These are phyloP conservation scores for Drosophila testacea DNA, from an alignment of 2,888 invertebrate species.

Conservation along the genomic window DNA sequence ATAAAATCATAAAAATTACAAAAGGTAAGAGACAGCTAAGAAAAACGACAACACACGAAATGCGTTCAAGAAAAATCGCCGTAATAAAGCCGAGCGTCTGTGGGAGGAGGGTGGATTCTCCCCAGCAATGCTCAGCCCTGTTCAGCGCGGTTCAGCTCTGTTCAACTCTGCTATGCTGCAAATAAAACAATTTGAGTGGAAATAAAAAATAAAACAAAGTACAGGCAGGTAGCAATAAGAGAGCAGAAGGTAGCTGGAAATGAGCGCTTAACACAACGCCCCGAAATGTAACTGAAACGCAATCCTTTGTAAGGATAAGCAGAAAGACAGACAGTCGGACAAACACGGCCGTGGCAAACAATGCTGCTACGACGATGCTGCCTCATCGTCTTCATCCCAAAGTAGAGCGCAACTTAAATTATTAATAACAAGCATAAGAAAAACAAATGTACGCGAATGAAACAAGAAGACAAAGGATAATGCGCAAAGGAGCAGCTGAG, in stretches of 20 bases:
- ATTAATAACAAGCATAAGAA: conserved; percentile 78
- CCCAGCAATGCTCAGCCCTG: conserved; percentile 15
- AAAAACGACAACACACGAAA: conserved; percentile 73
- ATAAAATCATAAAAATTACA: conserved; percentile 82
- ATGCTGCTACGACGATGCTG: conserved; percentile 16
- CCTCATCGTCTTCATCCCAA: conserved; percentile 48
- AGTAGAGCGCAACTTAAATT: conserved; percentile 76
- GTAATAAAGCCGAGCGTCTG: conserved; percentile 74
- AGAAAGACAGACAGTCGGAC: conserved; percentile 29
- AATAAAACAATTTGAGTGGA: conserved; percentile 82
- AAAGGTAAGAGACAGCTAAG: conserved; percentile 68
- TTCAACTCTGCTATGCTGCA: conserved; percentile 46
- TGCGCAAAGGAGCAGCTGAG: conserved; percentile 52
- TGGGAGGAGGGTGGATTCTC: conserved; percentile 9
- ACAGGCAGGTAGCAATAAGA: conserved; percentile 24
- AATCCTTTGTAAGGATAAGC: conserved; percentile 74
- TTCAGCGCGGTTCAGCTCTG: conserved; percentile 8
- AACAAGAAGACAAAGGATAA: conserved; percentile 54
- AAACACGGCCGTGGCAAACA: conserved; percentile 50
- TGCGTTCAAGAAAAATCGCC: conserved; percentile 81
- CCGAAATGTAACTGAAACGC: conserved; percentile 71
- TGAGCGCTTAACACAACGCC: conserved; percentile 70
- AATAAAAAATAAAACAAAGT: conserved; percentile 77
- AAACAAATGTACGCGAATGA: conserved; percentile 74
- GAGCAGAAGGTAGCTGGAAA: conserved; percentile 35